Evolutionary conservation across 2,888 invertebrate genomes (phyloP), one percentile per base, ranked within the genome.

Genomic region (Nasonovia ribisnigri): DNA sequence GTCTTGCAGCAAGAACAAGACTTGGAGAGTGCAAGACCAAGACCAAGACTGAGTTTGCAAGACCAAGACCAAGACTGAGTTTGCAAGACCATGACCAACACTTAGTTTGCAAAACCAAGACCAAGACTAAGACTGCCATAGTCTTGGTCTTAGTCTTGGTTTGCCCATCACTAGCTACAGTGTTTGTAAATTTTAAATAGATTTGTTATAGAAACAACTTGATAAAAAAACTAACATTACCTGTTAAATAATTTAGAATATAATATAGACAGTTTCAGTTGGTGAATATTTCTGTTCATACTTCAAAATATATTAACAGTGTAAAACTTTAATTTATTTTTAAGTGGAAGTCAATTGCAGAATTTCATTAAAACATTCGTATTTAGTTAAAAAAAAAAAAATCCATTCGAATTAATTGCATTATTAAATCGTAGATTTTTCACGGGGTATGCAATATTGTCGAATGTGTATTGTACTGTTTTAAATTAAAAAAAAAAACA

Each of bases 401-500:
- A 29, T 5, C 36, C 67, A 67, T 67, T 36, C 67, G n/a, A 67
- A 67, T 67, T 67, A 67, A 67, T 36, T 67, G 67, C 67, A 67
- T 67, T 67, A 67, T 67, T 67, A 67, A 67, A 36, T 36, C 36
- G 67, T 67, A 67, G 16, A 67, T n/a, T 67, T 4, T 67, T 67
- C 67, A 36, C 67, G 16, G n/a, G 36, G n/a, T 67, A 67, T 67
- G 67, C 16, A 36, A 67, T 67, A 67, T 67, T 67, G 36, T 67
- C 67, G 36, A 67, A 67, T 67, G 67, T 67, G 67, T 67, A 67
- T 36, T 20, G 67, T 67, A 67, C 67, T 67, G 67, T 67, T 67
- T 67, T 20, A 67, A 67, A 67, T 67, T 67, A 67, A 67, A 67
- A 67, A 67, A 67, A 67, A 67, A 67, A 67, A 67, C 67, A 67